phyloP scores from a whole-genome alignment of 2,797 vertebrate genomes.

The Labroides dimidiatus region DNA sequence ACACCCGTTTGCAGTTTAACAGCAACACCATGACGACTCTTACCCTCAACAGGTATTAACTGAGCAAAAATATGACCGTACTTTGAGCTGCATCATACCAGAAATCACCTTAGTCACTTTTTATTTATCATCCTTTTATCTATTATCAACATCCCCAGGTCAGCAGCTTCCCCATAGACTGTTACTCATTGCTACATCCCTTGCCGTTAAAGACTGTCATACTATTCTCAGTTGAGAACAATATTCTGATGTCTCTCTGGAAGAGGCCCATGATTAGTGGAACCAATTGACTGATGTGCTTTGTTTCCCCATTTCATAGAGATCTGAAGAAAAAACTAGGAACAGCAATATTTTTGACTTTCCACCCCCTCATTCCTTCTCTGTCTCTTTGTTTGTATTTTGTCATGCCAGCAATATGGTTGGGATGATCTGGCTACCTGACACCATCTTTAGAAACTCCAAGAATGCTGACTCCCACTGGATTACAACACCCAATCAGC shows the following conservation, averaged over 20 bases:
- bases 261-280: constrained; percentile 64
- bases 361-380: not conserved
- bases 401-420: constrained; percentile 90
- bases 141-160: too few species aligned
- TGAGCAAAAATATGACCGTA: not conserved
- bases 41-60: constrained; percentile 82
- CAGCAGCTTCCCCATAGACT: too few species aligned
- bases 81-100: too few species aligned
- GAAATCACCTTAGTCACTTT: too few species aligned
- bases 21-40: constrained; percentile 93
- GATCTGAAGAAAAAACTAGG: too few species aligned
- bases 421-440: constrained; percentile 94
- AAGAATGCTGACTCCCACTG: constrained; percentile 94
- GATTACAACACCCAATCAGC: constrained; percentile 95
- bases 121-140: too few species aligned
- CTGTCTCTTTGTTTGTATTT: not conserved
- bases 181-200: too few species aligned
- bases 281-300: constrained; percentile 65
- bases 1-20: constrained; percentile 92
- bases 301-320: too few species aligned
- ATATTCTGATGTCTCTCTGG: not conserved
- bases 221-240: too few species aligned
- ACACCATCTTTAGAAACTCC: constrained; percentile 95
- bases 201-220: too few species aligned
- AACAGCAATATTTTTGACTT: not conserved